Evolutionary conservation across 2,888 invertebrate genomes (phyloP), one percentile per base, ranked within the genome.

Genomic region (Slavum lentiscoides): DNA sequence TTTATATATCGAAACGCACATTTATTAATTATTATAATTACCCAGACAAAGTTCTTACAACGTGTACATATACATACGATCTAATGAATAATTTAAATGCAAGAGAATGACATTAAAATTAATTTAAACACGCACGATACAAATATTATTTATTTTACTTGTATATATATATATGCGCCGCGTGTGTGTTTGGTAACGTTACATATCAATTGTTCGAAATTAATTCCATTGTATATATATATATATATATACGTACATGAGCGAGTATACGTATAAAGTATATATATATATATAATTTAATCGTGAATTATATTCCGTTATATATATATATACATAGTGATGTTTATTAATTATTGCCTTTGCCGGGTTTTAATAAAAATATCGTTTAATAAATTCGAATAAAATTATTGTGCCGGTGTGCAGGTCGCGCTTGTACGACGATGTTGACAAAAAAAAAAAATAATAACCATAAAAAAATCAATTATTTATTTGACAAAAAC

Each of bases 291-390:
- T 30, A 74, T 74, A 66, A 74, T 64, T 74, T 55, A 66, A 74
- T 53, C 64, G 21, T 74, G 55, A 64, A 64, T 64, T 55, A n/a
- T 64, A 37, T 74, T 37, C 37, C 15, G 8, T 2, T 30, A 30
- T 30, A 30, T 30, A 30, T 30, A 30, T 30, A 30, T 30, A 30
- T 30, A 30, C 4, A 1, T 21, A 37, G 61, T 62, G 72, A 59
- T 72, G 72, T 72, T 61, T 72, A 72, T 72, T 72, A 72, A 72
- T 72, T 72, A 72, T 61, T 59, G 72, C 30, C 30, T 72, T 72
- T 61, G 72, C 21, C 43, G 39, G 43, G 59, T 72, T 72, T 72
- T 59, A 72, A 43, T 30, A 30, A 43, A 39, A 53, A 39, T 72
- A 39, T 72, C 17, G 59, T 69, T 30, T 69, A 30, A 70, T 72